Evolutionary conservation across 2,888 invertebrate species (phyloP), one percentile per base, ranked within the genome.

Genomic region (Ischnus inquisitorius): DNA sequence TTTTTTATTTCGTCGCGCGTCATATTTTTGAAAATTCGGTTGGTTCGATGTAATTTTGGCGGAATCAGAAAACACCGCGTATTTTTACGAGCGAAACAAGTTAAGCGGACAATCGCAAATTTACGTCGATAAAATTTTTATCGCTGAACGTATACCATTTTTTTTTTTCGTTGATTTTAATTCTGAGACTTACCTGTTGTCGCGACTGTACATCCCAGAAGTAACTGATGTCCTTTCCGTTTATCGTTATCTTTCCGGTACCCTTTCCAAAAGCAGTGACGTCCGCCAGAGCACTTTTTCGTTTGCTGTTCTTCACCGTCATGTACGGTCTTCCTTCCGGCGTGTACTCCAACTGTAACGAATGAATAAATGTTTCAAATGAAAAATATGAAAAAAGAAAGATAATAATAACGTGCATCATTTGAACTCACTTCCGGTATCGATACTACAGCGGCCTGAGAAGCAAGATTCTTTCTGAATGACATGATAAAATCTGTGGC

Each of bases 241-340:
- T 98, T 76, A 99, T 97, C 39, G 94, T 95, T 76, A 98, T 95
- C 91, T 96, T 95, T 1, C 99, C 99, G 69, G 96, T 96, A 14
- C 99, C 99, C 25, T 98, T 97, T 12, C 96, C 95, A 83, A 95
- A 95, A 8, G 99, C 94, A n/a, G 96, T 97, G 0, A 98, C 98
- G 92, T 96, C 95, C 1, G 97, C 98, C 88, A 95, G 94, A 0
- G 97, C 96, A 81, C 94, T 94, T 93, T 97, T 98, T 83, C 97
- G 95, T 75, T 95, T 92, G 91, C 97, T 97, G 93, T 96, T 96
- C 76, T 82, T 41, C 3, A 89, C 84, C 60, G 72, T 79, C 51
- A 97, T 94, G 93, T 94, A 97, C 76, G 96, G 96, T 79, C 96
- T 94, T 16, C 97, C 97, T 89, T 96, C 95, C 84, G 95, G 95